These are phyloP conservation scores for Solea senegalensis DNA, from an alignment of 2,113 vertebrate genomes.

Conservation along the genomic window DNA sequence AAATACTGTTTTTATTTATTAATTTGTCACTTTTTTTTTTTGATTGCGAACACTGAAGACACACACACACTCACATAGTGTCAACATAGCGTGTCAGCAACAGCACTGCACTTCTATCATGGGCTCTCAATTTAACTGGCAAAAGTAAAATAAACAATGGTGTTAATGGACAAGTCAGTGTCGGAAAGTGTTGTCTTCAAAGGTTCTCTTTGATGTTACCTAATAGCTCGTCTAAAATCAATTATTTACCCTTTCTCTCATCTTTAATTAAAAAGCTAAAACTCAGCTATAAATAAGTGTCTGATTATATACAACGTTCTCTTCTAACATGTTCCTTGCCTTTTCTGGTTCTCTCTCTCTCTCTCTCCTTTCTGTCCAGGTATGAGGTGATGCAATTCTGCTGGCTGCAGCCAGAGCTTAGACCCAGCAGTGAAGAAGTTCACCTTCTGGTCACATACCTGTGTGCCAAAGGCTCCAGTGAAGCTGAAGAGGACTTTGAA, in stretches of 20 bases:
- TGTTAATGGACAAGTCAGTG: not conserved
- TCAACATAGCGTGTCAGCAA: constrained; percentile 33
- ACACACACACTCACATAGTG: constrained; percentile 15
- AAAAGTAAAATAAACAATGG: constrained; percentile 2
- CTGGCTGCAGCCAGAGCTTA: constrained; percentile 96
- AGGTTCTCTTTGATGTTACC: not conserved
- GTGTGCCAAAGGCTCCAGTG: constrained; percentile 90
- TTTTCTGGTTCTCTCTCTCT: not conserved
- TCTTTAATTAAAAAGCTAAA: constrained; percentile 7
- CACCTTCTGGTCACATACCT: constrained; percentile 94
- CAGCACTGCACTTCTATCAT: constrained; percentile 26
- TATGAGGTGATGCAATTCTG: constrained; percentile 99
- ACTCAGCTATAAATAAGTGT: not conserved
- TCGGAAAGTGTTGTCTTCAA: constrained; percentile 33
- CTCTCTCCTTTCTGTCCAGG: constrained; percentile 77
- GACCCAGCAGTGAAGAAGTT: constrained; percentile 93
- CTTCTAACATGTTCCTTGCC: not conserved
- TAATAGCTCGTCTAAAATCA: not conserved
- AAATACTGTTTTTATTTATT: constrained; percentile 42
- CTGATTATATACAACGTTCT: not conserved
- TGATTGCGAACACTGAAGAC: not conserved
- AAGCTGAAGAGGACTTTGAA: constrained; percentile 93
- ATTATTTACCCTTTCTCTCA: not conserved
- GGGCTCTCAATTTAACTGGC: constrained; percentile 12
- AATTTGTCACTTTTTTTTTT: constrained; percentile 40